Evolutionary conservation across 1,140 invertebrate species (phyloP), one percentile per base, ranked within the genome.

Genomic region (Oryctes rhinoceros): DNA sequence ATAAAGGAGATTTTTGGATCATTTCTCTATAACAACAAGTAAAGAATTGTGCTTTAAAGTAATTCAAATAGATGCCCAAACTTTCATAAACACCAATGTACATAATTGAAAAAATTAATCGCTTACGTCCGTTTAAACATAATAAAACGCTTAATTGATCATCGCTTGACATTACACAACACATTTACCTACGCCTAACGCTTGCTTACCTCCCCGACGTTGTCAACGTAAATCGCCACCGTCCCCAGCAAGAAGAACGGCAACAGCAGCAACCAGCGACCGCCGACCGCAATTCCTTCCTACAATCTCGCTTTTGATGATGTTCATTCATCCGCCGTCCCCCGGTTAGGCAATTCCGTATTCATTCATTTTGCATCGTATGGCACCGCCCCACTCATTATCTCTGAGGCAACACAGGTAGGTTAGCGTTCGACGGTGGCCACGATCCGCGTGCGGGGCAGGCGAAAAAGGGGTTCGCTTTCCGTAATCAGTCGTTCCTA

Each of bases 281-380:
- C 39, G 39, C 0, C 39, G 39, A 44, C 39, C 39, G 39, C 39
- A 44, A 44, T 44, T 44, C 39, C 39, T 44, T 44, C 39, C 39
- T 44, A 7, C 39, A 44, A 44, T 44, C 39, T 44, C 39, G 9
- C 49, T 4, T 53, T 53, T 53, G 49, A 53, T 53, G 49, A 53
- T 53, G 49, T 53, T 53, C 49, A 53, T 53, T 53, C 49, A 53
- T 53, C 49, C 49, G 49, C n/a, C 49, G 39, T 44, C 39, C 39
- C 39, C 39, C 39, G 24, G n/a, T 53, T 53, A 53, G n/a, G 49
- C 13, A 53, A 53, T 53, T 53, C 49, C 49, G n/a, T 18, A 53
- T 53, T 53, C 49, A 53, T 53, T 53, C 49, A 53, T 53, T 53
- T 53, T 53, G 49, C 49, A 53, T 53, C 49, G 49, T 53, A 53